A percentile compares a stretch with the other conserved stretches of the same genome.
Evolutionary conservation across 2,888 invertebrate species (phyloP).

Genomic region (Fragum whitleyi): DNA sequence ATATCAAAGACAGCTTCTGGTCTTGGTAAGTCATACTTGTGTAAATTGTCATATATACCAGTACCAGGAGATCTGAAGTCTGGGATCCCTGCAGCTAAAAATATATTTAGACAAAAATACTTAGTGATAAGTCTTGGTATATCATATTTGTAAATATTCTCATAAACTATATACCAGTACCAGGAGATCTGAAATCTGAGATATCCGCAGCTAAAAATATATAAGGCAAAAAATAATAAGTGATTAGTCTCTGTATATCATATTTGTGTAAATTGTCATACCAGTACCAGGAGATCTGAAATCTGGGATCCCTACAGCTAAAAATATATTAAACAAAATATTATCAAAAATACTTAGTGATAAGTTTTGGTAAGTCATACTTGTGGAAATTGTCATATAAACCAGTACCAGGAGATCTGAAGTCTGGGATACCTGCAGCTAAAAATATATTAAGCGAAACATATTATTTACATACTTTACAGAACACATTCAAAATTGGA

Average conservation of each 20-base stretch:
- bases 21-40: slow-evolving; percentile 95
- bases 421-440: slow-evolving; percentile 98
- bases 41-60: slow-evolving; percentile 95
- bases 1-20: slow-evolving; percentile 97
- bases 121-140: slow-evolving; percentile 95
- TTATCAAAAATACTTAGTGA: too few species aligned
- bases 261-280: slow-evolving; percentile 97
- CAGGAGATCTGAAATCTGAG: slow-evolving; percentile 97
- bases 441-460: too few species aligned
- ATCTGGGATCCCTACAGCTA: slow-evolving; percentile 98
- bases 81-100: slow-evolving; percentile 95
- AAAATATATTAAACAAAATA: too few species aligned
- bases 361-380: slow-evolving; percentile 95
- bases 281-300: slow-evolving; percentile 97
- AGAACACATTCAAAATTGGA: too few species aligned
- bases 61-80: slow-evolving; percentile 97
- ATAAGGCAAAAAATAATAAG: too few species aligned
- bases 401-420: slow-evolving; percentile 96
- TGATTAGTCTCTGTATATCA: slow-evolving; percentile 94
- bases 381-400: slow-evolving; percentile 96
- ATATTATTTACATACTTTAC: too few species aligned
- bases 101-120: too few species aligned
- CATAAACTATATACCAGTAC: slow-evolving; percentile 95
- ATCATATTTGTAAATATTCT: slow-evolving; percentile 95
- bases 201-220: slow-evolving; percentile 93